Evolutionary conservation across 2,113 vertebrate species (phyloP).

Genomic region (Pelmatolapia mariae): DNA sequence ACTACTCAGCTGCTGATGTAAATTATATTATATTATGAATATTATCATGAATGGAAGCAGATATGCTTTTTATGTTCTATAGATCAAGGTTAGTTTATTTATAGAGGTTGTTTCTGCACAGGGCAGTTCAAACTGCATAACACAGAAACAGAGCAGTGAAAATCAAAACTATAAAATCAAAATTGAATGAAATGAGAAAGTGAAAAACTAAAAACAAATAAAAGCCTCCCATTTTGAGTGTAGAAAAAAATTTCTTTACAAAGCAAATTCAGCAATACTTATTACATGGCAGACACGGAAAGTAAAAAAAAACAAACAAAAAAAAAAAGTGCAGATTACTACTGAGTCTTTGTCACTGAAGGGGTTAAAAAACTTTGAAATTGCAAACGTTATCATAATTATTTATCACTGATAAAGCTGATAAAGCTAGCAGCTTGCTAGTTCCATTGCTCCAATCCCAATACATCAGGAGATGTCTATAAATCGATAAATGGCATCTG

Average conservation of each 20-base stretch:
- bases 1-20: neutral
- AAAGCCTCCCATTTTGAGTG: neutral
- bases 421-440: neutral
- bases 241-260: neutral
- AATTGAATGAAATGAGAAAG: neutral
- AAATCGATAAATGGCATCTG: neutral
- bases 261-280: neutral
- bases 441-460: neutral
- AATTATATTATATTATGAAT: neutral
- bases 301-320: rapidly evolving
- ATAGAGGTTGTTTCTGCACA: neutral
- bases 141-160: neutral
- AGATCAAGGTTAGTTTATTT: neutral
- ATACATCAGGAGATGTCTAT: neutral
- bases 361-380: neutral
- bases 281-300: neutral
- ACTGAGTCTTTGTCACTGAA: neutral
- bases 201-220: neutral
- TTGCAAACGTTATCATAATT: neutral
- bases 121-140: neutral
- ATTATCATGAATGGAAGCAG: neutral
- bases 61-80: neutral
- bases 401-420: neutral
- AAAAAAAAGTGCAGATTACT: neutral
- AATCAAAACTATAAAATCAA: neutral